phyloP scores from a whole-genome alignment of 2,113 vertebrate species.

The Daubentonia madagascariensis region DNA sequence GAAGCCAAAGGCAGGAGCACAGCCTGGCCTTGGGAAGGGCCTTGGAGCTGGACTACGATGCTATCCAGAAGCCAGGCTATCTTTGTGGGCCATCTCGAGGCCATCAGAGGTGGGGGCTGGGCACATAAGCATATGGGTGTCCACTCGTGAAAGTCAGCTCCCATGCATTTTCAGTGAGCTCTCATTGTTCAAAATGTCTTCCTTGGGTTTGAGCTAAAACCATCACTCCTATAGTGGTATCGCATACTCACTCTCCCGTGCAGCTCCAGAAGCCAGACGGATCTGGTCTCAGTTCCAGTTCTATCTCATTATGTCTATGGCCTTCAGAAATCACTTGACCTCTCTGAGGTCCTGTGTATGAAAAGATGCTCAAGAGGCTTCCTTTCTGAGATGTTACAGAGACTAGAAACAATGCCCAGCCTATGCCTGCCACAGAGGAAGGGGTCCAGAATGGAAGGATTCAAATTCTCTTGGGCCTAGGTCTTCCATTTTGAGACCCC shows the following conservation, averaged over 20 bases:
- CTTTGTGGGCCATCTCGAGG: not conserved
- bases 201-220: not conserved
- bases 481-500: not conserved
- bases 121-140: fast-evolving
- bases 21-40: not conserved
- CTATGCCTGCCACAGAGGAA: not conserved
- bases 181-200: not conserved
- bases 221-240: fast-evolving
- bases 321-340: not conserved
- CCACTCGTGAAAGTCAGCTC: not conserved
- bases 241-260: fast-evolving
- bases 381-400: not conserved
- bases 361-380: not conserved
- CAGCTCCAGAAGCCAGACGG: not conserved
- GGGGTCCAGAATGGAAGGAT: not conserved
- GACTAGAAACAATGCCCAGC: not conserved
- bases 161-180: no score
- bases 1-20: not conserved
- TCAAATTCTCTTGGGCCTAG: not conserved
- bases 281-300: no score
- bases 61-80: not conserved
- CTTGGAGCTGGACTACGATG: not conserved
- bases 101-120: no score
- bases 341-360: not conserved
- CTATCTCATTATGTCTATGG: not conserved